Evolutionary conservation across 2,113 vertebrate genomes (phyloP).

Genomic region (Ameiurus melas): DNA sequence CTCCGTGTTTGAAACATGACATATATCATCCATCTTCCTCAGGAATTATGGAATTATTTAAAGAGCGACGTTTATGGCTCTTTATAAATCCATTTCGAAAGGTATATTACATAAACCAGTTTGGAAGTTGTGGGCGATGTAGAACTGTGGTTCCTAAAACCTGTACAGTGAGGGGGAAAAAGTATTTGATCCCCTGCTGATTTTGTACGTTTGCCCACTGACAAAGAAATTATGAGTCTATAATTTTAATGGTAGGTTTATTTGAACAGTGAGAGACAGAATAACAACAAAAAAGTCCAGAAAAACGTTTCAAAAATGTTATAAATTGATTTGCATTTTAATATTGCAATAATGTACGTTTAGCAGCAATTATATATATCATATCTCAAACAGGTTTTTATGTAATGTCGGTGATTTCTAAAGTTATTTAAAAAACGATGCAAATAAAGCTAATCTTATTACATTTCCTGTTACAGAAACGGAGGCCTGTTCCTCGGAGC

Average conservation of each 20-base stretch:
- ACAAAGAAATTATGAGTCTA: no score
- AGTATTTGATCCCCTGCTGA: no score
- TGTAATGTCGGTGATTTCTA: background rate
- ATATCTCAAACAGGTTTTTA: background rate
- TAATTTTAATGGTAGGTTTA: no score
- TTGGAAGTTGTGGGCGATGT: background rate
- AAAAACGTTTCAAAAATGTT: no score
- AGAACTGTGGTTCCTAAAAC: background rate
- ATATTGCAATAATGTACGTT: background rate
- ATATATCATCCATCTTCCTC: background rate
- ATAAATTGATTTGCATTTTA: no score
- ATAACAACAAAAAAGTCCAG: no score
- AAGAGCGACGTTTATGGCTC: background rate
- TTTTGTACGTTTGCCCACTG: no score
- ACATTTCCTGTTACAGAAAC: slow-evolving; percentile 59
- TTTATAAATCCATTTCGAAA: background rate
- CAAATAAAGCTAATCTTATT: background rate
- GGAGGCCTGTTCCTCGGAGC: slow-evolving; percentile 41
- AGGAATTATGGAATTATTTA: background rate
- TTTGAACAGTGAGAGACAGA: no score
- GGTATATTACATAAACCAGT: background rate
- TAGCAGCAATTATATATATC: background rate
- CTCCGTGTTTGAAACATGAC: background rate
- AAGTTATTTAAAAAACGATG: background rate
- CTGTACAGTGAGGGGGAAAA: no score